These are phyloP conservation scores for Antigone vipio DNA, from an alignment of 2,113 vertebrate species.

Conservation along the genomic window DNA sequence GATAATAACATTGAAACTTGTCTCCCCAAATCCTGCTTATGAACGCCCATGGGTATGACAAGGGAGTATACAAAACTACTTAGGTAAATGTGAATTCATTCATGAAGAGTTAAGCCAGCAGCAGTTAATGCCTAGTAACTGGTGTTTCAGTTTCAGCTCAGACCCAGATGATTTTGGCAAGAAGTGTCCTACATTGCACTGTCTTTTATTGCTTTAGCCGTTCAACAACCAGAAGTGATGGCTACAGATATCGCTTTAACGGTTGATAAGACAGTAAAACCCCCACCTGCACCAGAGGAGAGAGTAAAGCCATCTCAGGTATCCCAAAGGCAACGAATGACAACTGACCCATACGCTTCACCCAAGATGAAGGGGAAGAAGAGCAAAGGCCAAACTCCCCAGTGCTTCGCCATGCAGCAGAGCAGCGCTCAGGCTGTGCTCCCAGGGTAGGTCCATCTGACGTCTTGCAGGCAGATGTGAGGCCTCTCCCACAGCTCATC, in stretches of 20 bases:
- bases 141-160: background rate
- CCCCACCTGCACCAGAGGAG: background rate
- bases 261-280: background rate
- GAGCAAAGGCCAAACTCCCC: background rate
- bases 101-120: background rate
- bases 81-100: background rate
- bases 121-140: background rate
- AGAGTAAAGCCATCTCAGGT: background rate
- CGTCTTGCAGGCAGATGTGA: background rate
- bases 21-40: background rate
- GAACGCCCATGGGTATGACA: background rate
- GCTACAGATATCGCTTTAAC: background rate
- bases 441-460: background rate
- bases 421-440: background rate
- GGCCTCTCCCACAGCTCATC: background rate
- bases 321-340: background rate
- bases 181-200: background rate
- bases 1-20: background rate
- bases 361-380: background rate
- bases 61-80: background rate
- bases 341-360: rapidly evolving
- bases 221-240: background rate
- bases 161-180: background rate
- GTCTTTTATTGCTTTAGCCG: background rate
- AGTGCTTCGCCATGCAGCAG: rapidly evolving